These are phyloP conservation scores for Gari tellinella DNA, from an alignment of 2,888 invertebrate species.

Conservation along the genomic window DNA sequence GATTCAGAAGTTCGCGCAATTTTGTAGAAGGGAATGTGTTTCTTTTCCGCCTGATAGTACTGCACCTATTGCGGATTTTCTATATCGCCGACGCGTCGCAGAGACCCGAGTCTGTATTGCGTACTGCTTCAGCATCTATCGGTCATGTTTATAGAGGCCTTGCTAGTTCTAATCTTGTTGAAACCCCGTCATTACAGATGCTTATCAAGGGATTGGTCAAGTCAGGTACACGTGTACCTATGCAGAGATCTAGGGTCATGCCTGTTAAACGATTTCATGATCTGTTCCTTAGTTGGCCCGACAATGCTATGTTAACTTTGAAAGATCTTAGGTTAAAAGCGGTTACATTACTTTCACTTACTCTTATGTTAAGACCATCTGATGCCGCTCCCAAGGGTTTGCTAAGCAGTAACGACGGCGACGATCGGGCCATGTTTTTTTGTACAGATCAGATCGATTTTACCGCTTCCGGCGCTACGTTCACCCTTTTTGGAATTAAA, in stretches of 20 bases:
- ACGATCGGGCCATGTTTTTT: conserved; percentile 1
- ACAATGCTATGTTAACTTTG: neutral
- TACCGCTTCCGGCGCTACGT: neutral
- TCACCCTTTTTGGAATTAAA: conserved; percentile 4
- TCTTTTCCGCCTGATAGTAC: neutral
- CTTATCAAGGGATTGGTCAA: neutral
- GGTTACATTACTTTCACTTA: conserved; percentile 7
- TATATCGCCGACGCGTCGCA: conserved; percentile 1
- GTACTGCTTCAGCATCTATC: neutral
- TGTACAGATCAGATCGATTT: conserved; percentile 2
- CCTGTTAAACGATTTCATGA: neutral
- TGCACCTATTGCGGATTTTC: neutral
- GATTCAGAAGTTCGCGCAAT: neutral
- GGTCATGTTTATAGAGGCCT: neutral
- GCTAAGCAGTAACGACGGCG: neutral
- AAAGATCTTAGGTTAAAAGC: conserved; percentile 4
- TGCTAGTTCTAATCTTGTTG: neutral
- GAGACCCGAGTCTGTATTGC: conserved; percentile 5
- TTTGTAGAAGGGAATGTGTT: neutral
- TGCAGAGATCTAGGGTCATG: neutral
- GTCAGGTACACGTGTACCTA: conserved; percentile 9
- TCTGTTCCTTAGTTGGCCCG: neutral
- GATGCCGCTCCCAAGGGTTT: conserved; percentile 1
- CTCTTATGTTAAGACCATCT: conserved; percentile 16
- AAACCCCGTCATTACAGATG: neutral